Percentiles rank a stretch among this genome's conserved stretches.
phyloP scores from a whole-genome alignment of 2,797 vertebrate genomes.

The Xenops minutus region DNA sequence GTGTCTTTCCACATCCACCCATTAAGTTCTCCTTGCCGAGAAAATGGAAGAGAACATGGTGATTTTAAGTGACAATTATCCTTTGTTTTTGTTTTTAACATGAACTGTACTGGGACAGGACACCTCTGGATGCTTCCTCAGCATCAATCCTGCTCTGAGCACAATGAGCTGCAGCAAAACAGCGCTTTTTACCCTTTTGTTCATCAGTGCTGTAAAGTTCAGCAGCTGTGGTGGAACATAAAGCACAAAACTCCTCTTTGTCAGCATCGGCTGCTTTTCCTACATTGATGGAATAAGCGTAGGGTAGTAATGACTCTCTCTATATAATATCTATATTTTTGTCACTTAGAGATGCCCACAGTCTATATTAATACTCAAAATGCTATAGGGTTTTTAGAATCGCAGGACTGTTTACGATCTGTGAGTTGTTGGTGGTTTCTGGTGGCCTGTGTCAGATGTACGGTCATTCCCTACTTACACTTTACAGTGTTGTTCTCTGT shows the following conservation, averaged over 20 bases:
- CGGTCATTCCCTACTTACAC: rapidly evolving
- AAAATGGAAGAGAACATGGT: background rate
- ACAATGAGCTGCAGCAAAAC: background rate
- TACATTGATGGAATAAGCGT: rapidly evolving
- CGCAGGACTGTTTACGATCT: rapidly evolving
- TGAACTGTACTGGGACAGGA: background rate
- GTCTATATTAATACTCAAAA: background rate
- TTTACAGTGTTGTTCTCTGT: background rate
- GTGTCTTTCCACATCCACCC: background rate
- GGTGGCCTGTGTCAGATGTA: background rate
- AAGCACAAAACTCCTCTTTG: background rate
- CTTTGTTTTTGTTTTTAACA: background rate
- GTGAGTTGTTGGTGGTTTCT: background rate
- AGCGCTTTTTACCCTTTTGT: background rate
- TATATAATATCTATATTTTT: rapidly evolving
- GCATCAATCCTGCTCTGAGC: rapidly evolving
- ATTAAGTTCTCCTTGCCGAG: background rate
- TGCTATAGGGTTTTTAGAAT: rapidly evolving
- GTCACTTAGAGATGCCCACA: background rate
- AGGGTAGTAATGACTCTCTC: background rate
- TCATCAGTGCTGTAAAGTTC: background rate
- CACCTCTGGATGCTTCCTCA: background rate
- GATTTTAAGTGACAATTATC: rapidly evolving
- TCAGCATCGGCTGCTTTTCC: rapidly evolving
- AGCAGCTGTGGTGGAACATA: background rate